Evolutionary conservation across 2,797 vertebrate species (phyloP), one percentile per base, ranked within the genome.

Genomic region (Eremophila alpestris): DNA sequence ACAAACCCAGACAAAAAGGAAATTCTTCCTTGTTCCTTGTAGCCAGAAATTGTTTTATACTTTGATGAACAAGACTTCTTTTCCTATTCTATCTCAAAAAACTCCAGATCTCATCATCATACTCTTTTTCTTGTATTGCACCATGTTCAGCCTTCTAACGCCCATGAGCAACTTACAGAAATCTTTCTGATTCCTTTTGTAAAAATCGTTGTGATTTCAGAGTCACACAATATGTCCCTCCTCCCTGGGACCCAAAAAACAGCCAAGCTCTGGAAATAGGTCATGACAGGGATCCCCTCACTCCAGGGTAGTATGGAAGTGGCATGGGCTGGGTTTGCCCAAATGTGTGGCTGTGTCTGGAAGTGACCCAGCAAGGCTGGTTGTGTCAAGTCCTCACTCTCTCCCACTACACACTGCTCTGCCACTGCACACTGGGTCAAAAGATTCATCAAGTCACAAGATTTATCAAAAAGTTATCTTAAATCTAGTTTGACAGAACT

Each of bases 231-330:
- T 24, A 38, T 5, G 4, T 32, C 22, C 62, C 56, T 45, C 27
- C 22, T 86, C 52, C 18, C 46, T 24, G 11, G 13, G 54, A 70
- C 46, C 26, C 40, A 17, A 29, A 67, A 74, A 41, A 7, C 0
- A 21, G n/a, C 5, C 11, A 75, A 1, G 27, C 29, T 70, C 48
- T 90, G 65, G 41, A 86, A 74, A 18, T 2, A 56, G 41, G 45
- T 59, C 54, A 63, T 0, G 0, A 70, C 45, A 46, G 36, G 21
- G 24, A 87, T 78, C 45, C 10, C 9, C 5, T 55, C 0, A 0
- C 36, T 60, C 38, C 32, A 5, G 24, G 18, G 14, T 19, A 27
- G 49, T 51, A 32, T 1, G 1, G 32, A 34, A 29, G 36, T 82
- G 81, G 49, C 38, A 9, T 13, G 17, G 73, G n/a, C 45, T 64